These are phyloP conservation scores for Botrylloides violaceus DNA, from an alignment of 23 tunicate species.

Conservation along the genomic window DNA sequence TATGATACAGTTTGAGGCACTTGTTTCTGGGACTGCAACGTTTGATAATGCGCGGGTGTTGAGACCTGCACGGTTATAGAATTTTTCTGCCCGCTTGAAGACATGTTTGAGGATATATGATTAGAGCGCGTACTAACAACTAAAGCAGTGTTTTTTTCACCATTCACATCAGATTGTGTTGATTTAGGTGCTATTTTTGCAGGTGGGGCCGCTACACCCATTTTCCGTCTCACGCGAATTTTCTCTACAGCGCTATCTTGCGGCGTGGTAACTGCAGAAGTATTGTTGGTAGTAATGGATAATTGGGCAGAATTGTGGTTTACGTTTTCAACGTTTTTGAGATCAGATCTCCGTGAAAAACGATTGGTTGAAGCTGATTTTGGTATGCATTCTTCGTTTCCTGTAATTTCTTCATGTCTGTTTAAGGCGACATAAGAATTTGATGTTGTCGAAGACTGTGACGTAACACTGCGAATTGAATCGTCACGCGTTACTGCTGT, in stretches of 20 bases:
- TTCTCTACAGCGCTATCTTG: neutral
- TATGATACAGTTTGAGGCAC: neutral
- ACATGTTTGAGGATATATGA: neutral
- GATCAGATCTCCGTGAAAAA: neutral
- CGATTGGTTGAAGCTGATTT: neutral
- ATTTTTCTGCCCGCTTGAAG: neutral
- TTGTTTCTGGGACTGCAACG: neutral
- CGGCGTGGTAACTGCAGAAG: neutral
- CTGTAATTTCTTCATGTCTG: neutral
- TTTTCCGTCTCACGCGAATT: neutral
- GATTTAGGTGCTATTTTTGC: neutral
- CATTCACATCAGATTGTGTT: neutral
- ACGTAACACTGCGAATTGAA: too few relatives aligned
- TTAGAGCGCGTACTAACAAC: neutral
- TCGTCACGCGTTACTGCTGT: too few relatives aligned
- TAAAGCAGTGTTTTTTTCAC: neutral
- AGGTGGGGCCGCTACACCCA: neutral
- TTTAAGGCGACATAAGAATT: too few relatives aligned
- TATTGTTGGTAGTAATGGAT: slow-evolving; percentile 5
- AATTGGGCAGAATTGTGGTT: slow-evolving; percentile 1
- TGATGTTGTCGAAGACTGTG: too few relatives aligned
- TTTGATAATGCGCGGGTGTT: neutral
- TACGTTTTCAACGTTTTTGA: neutral
- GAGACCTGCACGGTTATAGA: slow-evolving; percentile 9
- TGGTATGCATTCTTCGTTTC: slow-evolving; percentile 1